Percentiles rank a stretch among this genome's conserved stretches.
phyloP scores from a whole-genome alignment of 23 tunicate species.

The Halocynthia aurantium region DNA sequence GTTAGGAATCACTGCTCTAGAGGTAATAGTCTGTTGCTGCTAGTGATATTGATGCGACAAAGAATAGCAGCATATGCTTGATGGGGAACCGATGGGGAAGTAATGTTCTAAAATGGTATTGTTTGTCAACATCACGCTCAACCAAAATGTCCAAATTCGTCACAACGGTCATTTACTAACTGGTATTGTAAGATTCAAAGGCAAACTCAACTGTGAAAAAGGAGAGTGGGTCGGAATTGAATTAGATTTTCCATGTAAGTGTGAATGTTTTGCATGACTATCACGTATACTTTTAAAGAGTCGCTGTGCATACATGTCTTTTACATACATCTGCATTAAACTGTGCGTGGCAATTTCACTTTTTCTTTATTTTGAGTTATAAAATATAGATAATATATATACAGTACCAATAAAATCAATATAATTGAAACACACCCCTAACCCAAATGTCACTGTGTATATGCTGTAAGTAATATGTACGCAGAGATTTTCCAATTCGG shows the following conservation, averaged over 20 bases:
- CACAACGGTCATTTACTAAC: slow-evolving; percentile 33
- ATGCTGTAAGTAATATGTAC: background rate
- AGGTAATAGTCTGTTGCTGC: too few relatives aligned
- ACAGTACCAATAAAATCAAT: too few relatives aligned
- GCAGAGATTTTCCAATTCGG: background rate
- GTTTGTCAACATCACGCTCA: slow-evolving; percentile 45
- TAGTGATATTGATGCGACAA: too few relatives aligned
- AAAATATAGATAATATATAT: background rate
- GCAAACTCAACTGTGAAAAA: slow-evolving; percentile 53
- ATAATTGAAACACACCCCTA: background rate
- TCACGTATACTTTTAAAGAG: background rate
- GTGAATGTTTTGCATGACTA: too few relatives aligned
- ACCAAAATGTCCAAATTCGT: slow-evolving; percentile 56
- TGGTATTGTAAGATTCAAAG: slow-evolving; percentile 82
- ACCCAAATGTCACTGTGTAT: background rate
- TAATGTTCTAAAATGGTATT: slow-evolving; percentile 54
- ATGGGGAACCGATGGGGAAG: too few relatives aligned
- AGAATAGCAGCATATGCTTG: too few relatives aligned
- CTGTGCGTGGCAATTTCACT: background rate
- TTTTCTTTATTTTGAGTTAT: background rate
- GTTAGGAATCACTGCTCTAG: too few relatives aligned
- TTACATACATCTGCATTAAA: background rate
- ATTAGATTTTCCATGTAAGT: slow-evolving; percentile 63
- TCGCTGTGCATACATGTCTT: background rate
- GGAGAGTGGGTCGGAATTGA: slow-evolving; percentile 90